Evolutionary conservation across 2,888 invertebrate genomes (phyloP).

Genomic region (Cantharis flavilabris): DNA sequence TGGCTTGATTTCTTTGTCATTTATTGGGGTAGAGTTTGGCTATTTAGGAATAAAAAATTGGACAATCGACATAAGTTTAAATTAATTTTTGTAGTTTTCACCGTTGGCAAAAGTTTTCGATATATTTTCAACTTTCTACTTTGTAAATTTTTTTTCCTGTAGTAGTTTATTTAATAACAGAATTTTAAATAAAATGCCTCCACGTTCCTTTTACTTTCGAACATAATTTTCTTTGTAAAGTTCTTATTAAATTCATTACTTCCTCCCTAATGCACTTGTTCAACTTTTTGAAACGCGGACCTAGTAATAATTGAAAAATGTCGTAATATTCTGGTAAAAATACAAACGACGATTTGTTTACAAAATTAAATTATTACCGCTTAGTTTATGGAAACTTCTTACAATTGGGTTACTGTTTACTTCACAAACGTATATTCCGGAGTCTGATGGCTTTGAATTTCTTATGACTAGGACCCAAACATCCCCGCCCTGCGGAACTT

Average conservation of each 20-base stretch:
- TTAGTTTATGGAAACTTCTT: slow-evolving; percentile 77
- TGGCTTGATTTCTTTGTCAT: background rate
- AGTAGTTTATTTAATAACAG: background rate
- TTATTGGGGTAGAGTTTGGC: background rate
- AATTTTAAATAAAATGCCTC: background rate
- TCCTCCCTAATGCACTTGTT: background rate
- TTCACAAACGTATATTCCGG: slow-evolving; percentile 82
- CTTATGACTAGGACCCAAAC: slow-evolving; percentile 85
- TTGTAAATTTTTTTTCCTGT: background rate
- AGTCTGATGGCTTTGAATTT: slow-evolving; percentile 69
- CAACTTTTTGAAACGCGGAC: background rate
- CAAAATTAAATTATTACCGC: slow-evolving; percentile 60
- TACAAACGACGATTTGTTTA: background rate
- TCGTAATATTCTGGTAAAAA: background rate
- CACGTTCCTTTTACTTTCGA: background rate
- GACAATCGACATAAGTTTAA: background rate
- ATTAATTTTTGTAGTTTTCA: background rate
- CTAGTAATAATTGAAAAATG: background rate
- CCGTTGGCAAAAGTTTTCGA: background rate
- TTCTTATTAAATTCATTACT: background rate
- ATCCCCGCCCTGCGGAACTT: slow-evolving; percentile 68
- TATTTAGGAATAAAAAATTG: background rate
- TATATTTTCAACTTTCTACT: background rate
- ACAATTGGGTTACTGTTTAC: slow-evolving; percentile 80
- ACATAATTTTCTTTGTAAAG: background rate